phyloP scores from a whole-genome alignment of 2,888 invertebrate species.

The Operophtera brumata region DNA sequence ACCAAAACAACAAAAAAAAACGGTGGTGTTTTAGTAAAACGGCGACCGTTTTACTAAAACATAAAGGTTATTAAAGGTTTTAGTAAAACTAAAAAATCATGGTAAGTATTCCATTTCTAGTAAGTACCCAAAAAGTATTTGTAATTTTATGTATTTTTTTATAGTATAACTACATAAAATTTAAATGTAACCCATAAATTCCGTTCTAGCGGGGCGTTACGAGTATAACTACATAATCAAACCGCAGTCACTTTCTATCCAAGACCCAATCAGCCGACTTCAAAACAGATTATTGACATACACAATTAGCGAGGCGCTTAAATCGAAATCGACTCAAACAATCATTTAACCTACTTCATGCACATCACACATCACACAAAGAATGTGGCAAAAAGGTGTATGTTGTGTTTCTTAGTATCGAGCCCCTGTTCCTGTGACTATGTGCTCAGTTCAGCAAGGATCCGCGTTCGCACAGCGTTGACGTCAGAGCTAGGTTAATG shows the following conservation, averaged over 20 bases:
- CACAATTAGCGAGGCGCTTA: slow-evolving; percentile 38
- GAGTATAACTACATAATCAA: no score
- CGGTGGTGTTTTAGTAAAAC: no score
- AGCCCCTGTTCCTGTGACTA: slow-evolving; percentile 37
- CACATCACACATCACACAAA: slow-evolving; percentile 32
- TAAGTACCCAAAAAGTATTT: no score
- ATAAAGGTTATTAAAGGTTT: no score
- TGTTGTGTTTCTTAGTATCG: slow-evolving; percentile 38
- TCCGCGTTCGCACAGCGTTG: slow-evolving; percentile 36
- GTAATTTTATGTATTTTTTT: no score
- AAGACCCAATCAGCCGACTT: neutral
- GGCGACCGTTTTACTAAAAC: no score
- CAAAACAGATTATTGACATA: neutral
- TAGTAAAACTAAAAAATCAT: no score
- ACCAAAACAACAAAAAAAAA: no score
- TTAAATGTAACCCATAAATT: no score
- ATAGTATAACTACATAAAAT: no score
- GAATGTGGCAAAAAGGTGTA: slow-evolving; percentile 40
- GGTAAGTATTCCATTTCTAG: no score
- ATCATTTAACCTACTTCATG: slow-evolving; percentile 41
- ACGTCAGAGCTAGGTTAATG: slow-evolving; percentile 24
- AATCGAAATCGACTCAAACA: slow-evolving; percentile 39
- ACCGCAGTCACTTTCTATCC: neutral
- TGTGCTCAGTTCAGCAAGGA: slow-evolving; percentile 31
- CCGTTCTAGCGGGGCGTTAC: no score